These are phyloP conservation scores for Drosophila limbata DNA, from an alignment of 2,888 invertebrate species.

Conservation along the genomic window DNA sequence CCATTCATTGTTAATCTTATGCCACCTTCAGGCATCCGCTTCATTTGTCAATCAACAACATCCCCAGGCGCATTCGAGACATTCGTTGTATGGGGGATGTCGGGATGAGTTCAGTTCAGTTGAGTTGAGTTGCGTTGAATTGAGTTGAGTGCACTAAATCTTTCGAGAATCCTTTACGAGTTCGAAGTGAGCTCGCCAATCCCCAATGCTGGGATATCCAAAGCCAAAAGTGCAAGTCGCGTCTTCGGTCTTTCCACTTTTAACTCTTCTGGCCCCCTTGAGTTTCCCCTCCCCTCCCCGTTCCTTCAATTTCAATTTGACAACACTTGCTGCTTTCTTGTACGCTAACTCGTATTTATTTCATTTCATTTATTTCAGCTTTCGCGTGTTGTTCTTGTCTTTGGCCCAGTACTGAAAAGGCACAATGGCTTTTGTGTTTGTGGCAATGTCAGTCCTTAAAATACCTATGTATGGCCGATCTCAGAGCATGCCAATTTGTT, in stretches of 20 bases:
- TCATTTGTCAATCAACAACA: constrained; percentile 70
- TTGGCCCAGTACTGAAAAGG: neutral
- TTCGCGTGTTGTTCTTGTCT: constrained; percentile 31
- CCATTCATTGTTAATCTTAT: constrained; percentile 44
- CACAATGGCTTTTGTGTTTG: neutral
- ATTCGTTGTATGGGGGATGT: neutral
- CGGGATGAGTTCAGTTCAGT: neutral
- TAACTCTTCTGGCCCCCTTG: neutral
- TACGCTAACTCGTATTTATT: constrained; percentile 62
- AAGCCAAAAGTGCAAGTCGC: constrained; percentile 24
- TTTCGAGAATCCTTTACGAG: constrained; percentile 17
- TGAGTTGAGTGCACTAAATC: constrained; percentile 36
- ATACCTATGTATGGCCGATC: neutral
- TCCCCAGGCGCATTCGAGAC: constrained; percentile 2
- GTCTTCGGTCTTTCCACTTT: neutral
- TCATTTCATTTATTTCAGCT: constrained; percentile 60
- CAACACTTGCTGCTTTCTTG: constrained; percentile 1
- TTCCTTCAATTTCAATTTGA: too few relatives aligned
- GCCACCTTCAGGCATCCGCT: constrained; percentile 48
- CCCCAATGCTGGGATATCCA: constrained; percentile 11
- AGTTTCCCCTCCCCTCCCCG: too few relatives aligned
- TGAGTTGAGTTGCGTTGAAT: neutral
- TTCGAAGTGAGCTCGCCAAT: constrained; percentile 2
- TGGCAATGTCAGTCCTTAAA: neutral
- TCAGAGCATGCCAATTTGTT: neutral